These are phyloP conservation scores for Hystrix cristata DNA, from an alignment of 2,113 vertebrate species.

Conservation along the genomic window DNA sequence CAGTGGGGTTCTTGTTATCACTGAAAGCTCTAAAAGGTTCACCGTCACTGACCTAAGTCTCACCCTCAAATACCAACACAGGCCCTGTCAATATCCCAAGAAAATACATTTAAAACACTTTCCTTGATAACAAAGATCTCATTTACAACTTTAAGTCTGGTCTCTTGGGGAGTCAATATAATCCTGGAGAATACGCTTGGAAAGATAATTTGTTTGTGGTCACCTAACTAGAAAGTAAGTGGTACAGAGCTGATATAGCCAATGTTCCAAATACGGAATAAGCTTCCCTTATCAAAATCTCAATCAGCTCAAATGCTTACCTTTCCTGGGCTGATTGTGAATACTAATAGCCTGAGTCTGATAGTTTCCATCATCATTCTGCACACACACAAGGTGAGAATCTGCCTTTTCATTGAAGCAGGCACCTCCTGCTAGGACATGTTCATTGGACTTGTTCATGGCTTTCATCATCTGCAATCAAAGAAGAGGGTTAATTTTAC, in stretches of 20 bases:
- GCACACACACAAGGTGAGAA: conserved; percentile 98
- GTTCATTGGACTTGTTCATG: conserved; percentile 99
- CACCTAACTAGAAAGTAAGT: conserved; percentile 15
- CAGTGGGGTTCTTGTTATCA: neutral
- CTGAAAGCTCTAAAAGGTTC: neutral
- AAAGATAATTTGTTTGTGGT: conserved; percentile 38
- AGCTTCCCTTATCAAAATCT: neutral
- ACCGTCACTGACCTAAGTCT: neutral
- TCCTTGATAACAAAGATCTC: neutral
- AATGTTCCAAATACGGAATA: neutral
- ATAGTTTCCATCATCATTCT: conserved; percentile 99
- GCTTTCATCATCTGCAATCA: conserved; percentile 97
- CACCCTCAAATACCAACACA: neutral
- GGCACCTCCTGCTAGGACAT: conserved; percentile 97
- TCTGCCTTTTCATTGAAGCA: conserved; percentile 98
- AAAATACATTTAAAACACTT: neutral
- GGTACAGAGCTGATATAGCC: neutral
- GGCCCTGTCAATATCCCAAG: neutral
- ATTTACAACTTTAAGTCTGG: conserved; percentile 26
- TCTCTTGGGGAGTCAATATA: neutral
- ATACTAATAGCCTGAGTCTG: conserved; percentile 99
- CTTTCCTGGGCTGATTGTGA: conserved; percentile 97
- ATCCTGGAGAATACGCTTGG: neutral
- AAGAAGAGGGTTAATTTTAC: conserved; percentile 19
- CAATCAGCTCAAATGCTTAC: conserved; percentile 86